Conservation (phyloP, 1,140 invertebrate species). For the Caenorhabditis tropicalis region DNA sequence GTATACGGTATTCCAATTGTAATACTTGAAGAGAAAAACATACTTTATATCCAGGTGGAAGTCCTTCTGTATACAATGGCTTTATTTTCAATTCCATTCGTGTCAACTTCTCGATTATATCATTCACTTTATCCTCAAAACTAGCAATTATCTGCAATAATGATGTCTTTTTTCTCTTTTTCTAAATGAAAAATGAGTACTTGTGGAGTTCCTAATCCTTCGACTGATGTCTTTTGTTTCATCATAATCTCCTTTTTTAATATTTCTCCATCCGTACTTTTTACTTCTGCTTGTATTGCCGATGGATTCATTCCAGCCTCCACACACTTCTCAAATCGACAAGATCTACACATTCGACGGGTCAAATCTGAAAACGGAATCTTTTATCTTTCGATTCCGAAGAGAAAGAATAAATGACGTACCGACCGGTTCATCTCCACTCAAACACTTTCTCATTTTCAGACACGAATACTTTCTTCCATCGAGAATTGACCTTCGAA, state of each 20-base stretch:
- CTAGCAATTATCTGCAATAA: background rate
- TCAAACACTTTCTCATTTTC: constrained; percentile 13
- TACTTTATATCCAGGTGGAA: background rate
- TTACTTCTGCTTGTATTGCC: background rate
- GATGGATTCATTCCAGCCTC: constrained; percentile 7
- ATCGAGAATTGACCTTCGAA: background rate
- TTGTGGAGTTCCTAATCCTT: background rate
- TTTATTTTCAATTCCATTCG: background rate
- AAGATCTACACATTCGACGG: background rate
- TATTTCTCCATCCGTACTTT: background rate
- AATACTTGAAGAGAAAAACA: background rate
- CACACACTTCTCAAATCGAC: background rate
- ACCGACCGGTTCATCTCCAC: background rate
- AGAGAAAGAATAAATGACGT: background rate
- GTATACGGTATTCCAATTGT: too few relatives aligned
- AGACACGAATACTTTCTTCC: background rate
- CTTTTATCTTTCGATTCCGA: background rate
- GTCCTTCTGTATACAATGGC: background rate
- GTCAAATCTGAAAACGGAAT: background rate
- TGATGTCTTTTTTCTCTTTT: background rate
- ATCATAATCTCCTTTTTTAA: background rate
- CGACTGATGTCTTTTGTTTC: background rate
- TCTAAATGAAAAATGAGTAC: too few relatives aligned
- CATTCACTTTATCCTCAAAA: background rate
- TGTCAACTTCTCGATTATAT: background rate